Conservation (phyloP, 2,113 vertebrate species). For the Cyphomyrus discorhynchus region DNA sequence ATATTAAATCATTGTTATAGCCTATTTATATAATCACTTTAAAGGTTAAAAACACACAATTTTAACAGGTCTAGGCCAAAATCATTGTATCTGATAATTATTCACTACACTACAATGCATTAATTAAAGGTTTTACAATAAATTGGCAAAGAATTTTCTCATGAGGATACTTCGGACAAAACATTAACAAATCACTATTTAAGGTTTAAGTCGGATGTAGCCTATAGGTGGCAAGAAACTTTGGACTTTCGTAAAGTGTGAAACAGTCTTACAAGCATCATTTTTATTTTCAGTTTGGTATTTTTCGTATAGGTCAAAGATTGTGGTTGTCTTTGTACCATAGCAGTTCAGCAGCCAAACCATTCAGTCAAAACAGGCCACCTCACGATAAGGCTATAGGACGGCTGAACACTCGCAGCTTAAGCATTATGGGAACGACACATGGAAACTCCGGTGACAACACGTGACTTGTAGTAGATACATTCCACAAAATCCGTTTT, state of each 20-base stretch:
- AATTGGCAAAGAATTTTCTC: neutral
- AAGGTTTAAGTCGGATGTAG: neutral
- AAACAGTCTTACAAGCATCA: neutral
- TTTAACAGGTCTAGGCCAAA: neutral
- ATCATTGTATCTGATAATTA: neutral
- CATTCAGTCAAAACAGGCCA: neutral
- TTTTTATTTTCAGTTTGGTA: neutral
- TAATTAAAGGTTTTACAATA: neutral
- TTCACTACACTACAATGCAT: neutral
- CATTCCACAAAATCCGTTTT: neutral
- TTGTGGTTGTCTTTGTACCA: neutral
- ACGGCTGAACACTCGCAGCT: neutral
- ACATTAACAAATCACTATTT: neutral
- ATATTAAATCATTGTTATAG: neutral
- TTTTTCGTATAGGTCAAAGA: neutral
- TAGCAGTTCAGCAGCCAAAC: neutral
- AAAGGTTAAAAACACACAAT: neutral
- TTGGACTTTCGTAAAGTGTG: neutral
- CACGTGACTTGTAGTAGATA: constrained; percentile 8
- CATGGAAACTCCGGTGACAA: neutral
- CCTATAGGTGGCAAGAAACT: neutral
- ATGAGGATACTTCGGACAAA: neutral
- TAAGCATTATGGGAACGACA: neutral
- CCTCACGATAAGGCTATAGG: neutral
- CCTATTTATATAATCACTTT: neutral